A percentile compares a stretch with the other conserved stretches of the same genome.
Conservation (phyloP, 2,888 invertebrate species). For the Gastrophysa polygoni region DNA sequence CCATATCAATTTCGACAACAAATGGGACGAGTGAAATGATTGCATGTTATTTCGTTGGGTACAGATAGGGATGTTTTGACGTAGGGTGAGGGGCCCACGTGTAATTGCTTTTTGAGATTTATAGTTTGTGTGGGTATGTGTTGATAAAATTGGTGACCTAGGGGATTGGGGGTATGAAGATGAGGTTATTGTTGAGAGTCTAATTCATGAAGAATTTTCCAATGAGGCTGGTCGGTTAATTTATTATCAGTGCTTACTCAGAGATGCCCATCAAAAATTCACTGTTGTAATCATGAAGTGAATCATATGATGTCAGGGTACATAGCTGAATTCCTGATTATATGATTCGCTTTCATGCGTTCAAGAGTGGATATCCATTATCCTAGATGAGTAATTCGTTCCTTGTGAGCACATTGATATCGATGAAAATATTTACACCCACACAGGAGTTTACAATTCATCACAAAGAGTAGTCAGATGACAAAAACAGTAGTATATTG, state of each 20-base stretch:
- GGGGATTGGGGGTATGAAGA: not conserved
- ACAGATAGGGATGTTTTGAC: conserved; percentile 8
- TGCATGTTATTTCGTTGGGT: conserved; percentile 12
- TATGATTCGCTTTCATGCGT: no score
- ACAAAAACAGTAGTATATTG: no score
- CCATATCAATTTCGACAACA: conserved; percentile 61
- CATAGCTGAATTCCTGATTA: no score
- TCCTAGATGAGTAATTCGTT: no score
- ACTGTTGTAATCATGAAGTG: not conserved
- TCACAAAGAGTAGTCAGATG: no score
- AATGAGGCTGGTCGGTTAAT: not conserved
- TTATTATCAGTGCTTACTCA: not conserved
- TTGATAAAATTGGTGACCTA: conserved; percentile 1
- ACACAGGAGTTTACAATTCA: no score
- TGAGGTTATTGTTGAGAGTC: not conserved
- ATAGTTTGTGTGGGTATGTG: conserved; percentile 12
- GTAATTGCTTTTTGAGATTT: conserved; percentile 14
- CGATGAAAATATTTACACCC: no score
- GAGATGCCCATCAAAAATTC: not conserved
- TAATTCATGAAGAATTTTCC: not conserved
- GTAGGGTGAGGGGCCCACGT: conserved; percentile 5
- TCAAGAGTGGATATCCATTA: no score
- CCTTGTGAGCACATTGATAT: no score
- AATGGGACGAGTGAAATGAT: conserved; percentile 26
- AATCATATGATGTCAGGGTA: no score